Base-by-base conservation (phyloP, 2,888 invertebrate genomes). In the Folsomia candida region DNA sequence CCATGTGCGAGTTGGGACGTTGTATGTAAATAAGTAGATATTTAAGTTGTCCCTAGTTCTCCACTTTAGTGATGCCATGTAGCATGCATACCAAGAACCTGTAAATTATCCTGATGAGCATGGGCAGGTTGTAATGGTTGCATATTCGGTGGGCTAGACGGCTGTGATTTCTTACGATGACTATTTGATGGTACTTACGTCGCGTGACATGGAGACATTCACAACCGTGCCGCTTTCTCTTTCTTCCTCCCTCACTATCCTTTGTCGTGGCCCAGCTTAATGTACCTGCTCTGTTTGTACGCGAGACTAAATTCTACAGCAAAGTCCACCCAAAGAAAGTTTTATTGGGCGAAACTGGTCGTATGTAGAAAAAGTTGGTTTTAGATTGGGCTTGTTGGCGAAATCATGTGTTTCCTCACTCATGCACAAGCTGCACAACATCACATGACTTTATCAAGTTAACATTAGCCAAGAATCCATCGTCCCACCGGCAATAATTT, bases 111-210 rank as follows among this genome's bases (percentile, higher is more conserved):
- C 11, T 57, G 20, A 6, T 6, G 11, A 57, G 14, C 47, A 11
- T 9, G 14, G 14, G 47, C 14, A 47, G 14, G 58, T 62, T 67
- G 60, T 69, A 65, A n/a, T n/a, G n/a, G n/a, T n/a, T n/a, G n/a
- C n/a, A n/a, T n/a, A n/a, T n/a, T n/a, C n/a, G n/a, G n/a, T n/a
- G n/a, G n/a, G n/a, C n/a, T n/a, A 69, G 70, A 51, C 63, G 65
- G 63, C 59, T 74, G 71, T 71, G 74, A 71, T 69, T 69, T 74
- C 67, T 60, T 20, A 71, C 60, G 74, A 71, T 69, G 69, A 69
- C 67, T 64, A 64, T 69, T 37, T 51, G 65, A 61, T 61, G 47
- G 47, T 47, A 47, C 47, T 47, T 47, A 47, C 9, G 71, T 57
- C 57, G 57, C 57, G 22, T 57, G 57, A 57, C 57, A 57, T n/a